Conservation (phyloP, 2,113 vertebrate species). For the Onychostruthus taczanowskii region DNA sequence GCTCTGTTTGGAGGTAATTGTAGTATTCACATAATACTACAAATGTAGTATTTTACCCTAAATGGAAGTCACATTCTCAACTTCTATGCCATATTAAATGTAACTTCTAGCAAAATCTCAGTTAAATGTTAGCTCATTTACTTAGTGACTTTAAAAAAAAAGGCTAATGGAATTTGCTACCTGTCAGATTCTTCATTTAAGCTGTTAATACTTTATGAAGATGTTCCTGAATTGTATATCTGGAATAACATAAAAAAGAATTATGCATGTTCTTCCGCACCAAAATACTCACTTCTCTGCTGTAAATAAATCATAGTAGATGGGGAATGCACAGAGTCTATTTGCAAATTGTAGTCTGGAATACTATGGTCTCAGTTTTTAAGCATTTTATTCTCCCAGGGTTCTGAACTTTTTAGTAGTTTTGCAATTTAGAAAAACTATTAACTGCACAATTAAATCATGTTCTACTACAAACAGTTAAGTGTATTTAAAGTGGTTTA, state of each 20-base stretch:
- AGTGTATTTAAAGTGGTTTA: background rate
- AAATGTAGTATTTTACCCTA: background rate
- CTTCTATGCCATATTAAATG: background rate
- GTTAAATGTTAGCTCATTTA: constrained; percentile 6
- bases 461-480: background rate
- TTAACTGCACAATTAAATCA: constrained; percentile 28
- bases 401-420: background rate
- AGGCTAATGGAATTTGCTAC: background rate
- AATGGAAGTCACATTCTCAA: background rate
- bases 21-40: background rate
- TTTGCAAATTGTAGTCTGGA: background rate
- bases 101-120: background rate
- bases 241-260: background rate
- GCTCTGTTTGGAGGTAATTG: background rate
- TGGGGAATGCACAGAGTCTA: background rate
- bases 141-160: background rate
- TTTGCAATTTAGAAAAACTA: constrained; percentile 1
- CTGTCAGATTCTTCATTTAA: constrained; percentile 11
- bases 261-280: background rate
- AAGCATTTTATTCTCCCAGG: background rate
- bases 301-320: background rate
- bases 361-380: background rate
- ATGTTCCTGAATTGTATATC: background rate
- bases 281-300: background rate
- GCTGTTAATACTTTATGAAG: constrained; percentile 1